These are phyloP conservation scores for Limnephilus marmoratus DNA, from an alignment of 2,888 invertebrate genomes.

Conservation along the genomic window DNA sequence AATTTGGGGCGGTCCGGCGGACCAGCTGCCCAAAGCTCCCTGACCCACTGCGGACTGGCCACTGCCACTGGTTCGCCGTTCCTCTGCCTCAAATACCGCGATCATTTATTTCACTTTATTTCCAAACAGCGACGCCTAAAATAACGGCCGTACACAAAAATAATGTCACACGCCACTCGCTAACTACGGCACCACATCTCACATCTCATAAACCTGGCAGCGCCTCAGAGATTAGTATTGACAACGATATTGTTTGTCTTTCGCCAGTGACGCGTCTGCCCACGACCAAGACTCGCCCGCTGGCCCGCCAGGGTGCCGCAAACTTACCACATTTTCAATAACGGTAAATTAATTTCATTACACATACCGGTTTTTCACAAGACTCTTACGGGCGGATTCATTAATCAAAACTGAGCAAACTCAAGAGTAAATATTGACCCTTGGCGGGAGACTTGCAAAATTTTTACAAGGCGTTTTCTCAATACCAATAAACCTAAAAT, in stretches of 20 bases:
- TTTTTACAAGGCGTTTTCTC: too few species aligned
- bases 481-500: too few species aligned
- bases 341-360: neutral
- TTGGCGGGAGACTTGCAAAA: too few species aligned
- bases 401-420: too few species aligned
- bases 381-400: too few species aligned
- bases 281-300: neutral
- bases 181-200: neutral
- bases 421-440: too few species aligned
- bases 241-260: constrained; percentile 2
- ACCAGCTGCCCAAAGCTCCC: constrained; percentile 50
- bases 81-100: constrained; percentile 40
- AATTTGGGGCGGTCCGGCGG: neutral
- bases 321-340: neutral
- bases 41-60: constrained; percentile 46
- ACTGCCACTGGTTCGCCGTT: constrained; percentile 2
- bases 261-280: neutral
- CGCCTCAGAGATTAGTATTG: neutral
- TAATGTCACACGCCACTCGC: constrained; percentile 34
- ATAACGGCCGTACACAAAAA: constrained; percentile 48
- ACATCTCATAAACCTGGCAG: neutral
- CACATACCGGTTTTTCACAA: too few species aligned
- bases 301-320: neutral
- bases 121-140: constrained; percentile 45
- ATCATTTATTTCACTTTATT: constrained; percentile 48